phyloP scores from a whole-genome alignment of 2,888 invertebrate genomes.

The Cetonia aurata region DNA sequence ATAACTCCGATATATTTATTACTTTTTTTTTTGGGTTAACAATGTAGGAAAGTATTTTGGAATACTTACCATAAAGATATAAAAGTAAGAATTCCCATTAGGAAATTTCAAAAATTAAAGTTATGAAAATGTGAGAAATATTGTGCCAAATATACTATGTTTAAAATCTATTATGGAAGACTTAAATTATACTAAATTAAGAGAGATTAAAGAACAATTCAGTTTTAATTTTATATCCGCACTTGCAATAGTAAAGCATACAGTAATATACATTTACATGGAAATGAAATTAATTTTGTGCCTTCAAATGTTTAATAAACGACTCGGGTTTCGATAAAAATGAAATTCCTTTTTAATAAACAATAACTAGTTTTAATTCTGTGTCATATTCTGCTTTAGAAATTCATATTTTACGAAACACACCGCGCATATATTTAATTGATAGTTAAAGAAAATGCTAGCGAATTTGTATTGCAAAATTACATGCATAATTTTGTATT shows the following conservation, averaged over 20 bases:
- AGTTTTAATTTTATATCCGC: slow-evolving; percentile 64
- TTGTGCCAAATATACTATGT: neutral
- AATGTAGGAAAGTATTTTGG: neutral
- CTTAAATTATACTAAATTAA: slow-evolving; percentile 42
- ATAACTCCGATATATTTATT: neutral
- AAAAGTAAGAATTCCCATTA: neutral
- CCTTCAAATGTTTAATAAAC: slow-evolving; percentile 51
- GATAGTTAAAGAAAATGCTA: neutral
- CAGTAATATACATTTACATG: slow-evolving; percentile 65
- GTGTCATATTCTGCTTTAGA: neutral
- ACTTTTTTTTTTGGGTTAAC: neutral
- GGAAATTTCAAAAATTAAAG: neutral
- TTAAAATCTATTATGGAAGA: slow-evolving; percentile 39
- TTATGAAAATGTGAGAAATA: neutral
- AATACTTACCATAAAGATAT: slow-evolving; percentile 1
- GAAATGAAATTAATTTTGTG: slow-evolving; percentile 61
- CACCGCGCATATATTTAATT: neutral
- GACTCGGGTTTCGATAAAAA: neutral
- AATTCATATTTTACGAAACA: slow-evolving; percentile 56
- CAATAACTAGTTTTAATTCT: too few relatives aligned
- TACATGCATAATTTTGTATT: slow-evolving; percentile 21
- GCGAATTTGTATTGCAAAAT: slow-evolving; percentile 18
- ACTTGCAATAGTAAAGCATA: slow-evolving; percentile 60
- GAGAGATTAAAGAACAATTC: slow-evolving; percentile 51
- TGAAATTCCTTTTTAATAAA: too few relatives aligned